These are phyloP conservation scores for Kradibia gibbosae DNA, from an alignment of 1,140 invertebrate genomes.

Conservation along the genomic window DNA sequence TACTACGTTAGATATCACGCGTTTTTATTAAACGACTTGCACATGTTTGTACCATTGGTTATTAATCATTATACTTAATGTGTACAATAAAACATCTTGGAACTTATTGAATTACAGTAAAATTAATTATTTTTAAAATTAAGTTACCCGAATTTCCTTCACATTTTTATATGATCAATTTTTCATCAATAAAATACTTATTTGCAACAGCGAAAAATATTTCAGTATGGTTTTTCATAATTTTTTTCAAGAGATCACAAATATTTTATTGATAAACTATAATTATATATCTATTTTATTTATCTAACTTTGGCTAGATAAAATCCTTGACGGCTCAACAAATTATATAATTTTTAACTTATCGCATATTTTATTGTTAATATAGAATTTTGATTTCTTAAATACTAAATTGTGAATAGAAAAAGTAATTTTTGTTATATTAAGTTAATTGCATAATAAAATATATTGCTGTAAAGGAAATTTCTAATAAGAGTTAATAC, in stretches of 20 bases:
- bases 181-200: slow-evolving; percentile 38
- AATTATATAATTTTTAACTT: not conserved
- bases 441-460: too few relatives aligned
- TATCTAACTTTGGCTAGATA: slow-evolving; percentile 3
- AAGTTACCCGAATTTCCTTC: slow-evolving; percentile 43
- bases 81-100: slow-evolving; percentile 3
- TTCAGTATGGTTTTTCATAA: slow-evolving; percentile 26
- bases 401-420: too few relatives aligned
- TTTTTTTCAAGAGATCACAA: slow-evolving; percentile 37
- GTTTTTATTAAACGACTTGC: not conserved
- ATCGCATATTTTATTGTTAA: not conserved
- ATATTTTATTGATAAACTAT: not conserved
- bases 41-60: slow-evolving; percentile 45
- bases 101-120: slow-evolving; percentile 26
- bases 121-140: slow-evolving; percentile 43
- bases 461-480: too few relatives aligned
- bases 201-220: slow-evolving; percentile 43
- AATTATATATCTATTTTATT: slow-evolving; percentile 8
- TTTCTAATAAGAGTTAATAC: too few relatives aligned
- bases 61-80: slow-evolving; percentile 19
- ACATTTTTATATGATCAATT: slow-evolving; percentile 38
- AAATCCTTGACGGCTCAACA: slow-evolving; percentile 15
- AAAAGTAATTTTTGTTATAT: too few relatives aligned
- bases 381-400: too few relatives aligned
- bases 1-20: slow-evolving; percentile 9